Base-by-base conservation (phyloP, 2,888 invertebrate genomes). In the Papilio protenor region DNA sequence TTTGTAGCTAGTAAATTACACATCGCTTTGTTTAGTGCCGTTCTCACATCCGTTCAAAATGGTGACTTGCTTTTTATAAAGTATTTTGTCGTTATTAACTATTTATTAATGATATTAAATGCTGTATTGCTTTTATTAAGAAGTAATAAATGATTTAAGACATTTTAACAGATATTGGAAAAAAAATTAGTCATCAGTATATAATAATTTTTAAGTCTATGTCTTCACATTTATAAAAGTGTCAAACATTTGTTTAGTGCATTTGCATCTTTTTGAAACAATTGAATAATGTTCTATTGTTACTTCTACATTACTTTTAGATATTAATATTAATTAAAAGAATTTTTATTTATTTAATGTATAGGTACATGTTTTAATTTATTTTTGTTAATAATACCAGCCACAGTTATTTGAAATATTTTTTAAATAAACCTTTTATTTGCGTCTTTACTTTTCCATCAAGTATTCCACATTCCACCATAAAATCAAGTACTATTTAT, bases 1-100 rank as follows among this genome's bases (percentile, higher is more conserved):
- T 85, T 86, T 78, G 76, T 78, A 80, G 74, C 85, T 81, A 83
- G 83, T 85, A 84, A 87, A 89, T 85, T 89, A 90, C 89, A 91
- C 89, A 91, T 90, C 89, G 92, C 93, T 90, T 93, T 93, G 93
- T 94, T 91, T 87, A 90, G 87, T 90, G 88, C 89, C 88, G 90
- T 88, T 91, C 66, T 69, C 90, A 94, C 92, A 92, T 94, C 95
- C 95, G 95, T 95, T 96, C 96, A 96, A 96, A 96, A 96, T 96
- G 96, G 96, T 96, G 96, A 93, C 96, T 93, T 93, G 92, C 91
- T 89, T 89, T 92, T 92, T 73, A 79, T 79, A 78, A 77, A 79
- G 55, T 80, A 78, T 79, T 83, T 84, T 81, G 49, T 73, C 66
- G 73, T 70, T 72, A 70, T 76, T 77, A 76, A 57, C 12, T 61